Conservation (phyloP, 2,797 vertebrate genomes). For the Clarias laeviceps region DNA sequence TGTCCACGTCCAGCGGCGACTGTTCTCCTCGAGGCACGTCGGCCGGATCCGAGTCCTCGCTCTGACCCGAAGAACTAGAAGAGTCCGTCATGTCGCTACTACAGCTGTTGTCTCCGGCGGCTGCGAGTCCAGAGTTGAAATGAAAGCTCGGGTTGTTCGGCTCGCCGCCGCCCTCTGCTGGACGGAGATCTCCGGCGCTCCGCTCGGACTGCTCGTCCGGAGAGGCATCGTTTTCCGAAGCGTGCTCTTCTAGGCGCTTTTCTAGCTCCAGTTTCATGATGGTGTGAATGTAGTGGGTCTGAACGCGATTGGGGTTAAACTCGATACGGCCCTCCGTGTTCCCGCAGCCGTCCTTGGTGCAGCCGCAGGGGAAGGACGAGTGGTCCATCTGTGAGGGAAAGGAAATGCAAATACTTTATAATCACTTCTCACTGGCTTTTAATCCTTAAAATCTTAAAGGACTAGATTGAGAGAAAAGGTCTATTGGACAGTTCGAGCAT, state of each 20-base stretch:
- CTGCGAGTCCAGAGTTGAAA: slow-evolving; percentile 77
- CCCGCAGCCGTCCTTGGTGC: slow-evolving; percentile 90
- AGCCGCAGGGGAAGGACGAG: slow-evolving; percentile 94
- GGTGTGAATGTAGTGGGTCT: slow-evolving; percentile 96
- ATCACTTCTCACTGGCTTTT: background rate
- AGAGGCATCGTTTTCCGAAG: slow-evolving; percentile 56
- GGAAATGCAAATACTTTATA: slow-evolving; percentile 5
- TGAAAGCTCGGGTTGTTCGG: slow-evolving; percentile 78
- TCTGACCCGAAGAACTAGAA: slow-evolving; percentile 81
- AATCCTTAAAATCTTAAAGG: background rate
- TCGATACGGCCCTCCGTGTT: slow-evolving; percentile 92
- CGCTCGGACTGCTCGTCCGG: slow-evolving; percentile 39
- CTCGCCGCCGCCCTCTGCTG: slow-evolving; percentile 52
- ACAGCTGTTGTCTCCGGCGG: slow-evolving; percentile 86
- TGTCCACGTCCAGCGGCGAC: slow-evolving; percentile 77
- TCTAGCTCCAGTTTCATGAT: slow-evolving; percentile 96
- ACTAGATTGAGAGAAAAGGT: background rate
- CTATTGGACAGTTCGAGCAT: background rate
- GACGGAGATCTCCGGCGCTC: background rate
- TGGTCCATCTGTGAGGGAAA: slow-evolving; percentile 87
- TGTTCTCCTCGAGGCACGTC: slow-evolving; percentile 64
- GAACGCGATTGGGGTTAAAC: slow-evolving; percentile 92
- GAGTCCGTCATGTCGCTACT: slow-evolving; percentile 93
- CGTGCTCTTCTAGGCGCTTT: slow-evolving; percentile 83
- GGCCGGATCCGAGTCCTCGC: slow-evolving; percentile 77